These are phyloP conservation scores for Aphrocallistes beatrix DNA, from an alignment of 37 sponge, comb jelly and placozoan genomes.

Conservation along the genomic window DNA sequence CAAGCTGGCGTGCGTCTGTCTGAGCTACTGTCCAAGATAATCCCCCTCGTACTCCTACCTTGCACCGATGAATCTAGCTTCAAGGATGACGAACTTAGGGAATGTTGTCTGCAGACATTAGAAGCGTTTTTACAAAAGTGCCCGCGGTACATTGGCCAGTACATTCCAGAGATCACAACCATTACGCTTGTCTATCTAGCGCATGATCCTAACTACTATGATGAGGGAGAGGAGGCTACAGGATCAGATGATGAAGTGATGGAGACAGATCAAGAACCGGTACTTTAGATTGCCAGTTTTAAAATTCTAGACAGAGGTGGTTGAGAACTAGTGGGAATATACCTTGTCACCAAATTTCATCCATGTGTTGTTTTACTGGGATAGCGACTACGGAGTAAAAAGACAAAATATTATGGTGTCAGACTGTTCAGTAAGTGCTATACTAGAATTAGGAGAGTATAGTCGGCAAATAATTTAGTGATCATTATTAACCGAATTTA, in stretches of 20 bases:
- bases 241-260: conserved; percentile 19
- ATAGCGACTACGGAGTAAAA: too few relatives aligned
- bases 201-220: conserved; percentile 98
- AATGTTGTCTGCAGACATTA: conserved; percentile 81
- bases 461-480: too few relatives aligned
- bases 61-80: conserved; percentile 30
- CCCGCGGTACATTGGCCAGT: conserved; percentile 77
- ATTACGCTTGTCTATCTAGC: conserved; percentile 26
- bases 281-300: too few relatives aligned
- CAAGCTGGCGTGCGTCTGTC: conserved; percentile 83
- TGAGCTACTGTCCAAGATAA: conserved; percentile 42
- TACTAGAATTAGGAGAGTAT: too few relatives aligned
- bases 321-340: too few relatives aligned
- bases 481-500: too few relatives aligned
- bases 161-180: conserved; percentile 44
- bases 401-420: too few relatives aligned
- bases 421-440: too few relatives aligned
- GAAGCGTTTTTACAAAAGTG: conserved; percentile 73
- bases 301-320: too few relatives aligned
- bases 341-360: too few relatives aligned
- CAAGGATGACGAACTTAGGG: conserved; percentile 83
- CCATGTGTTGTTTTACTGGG: too few relatives aligned
- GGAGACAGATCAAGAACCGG: conserved; percentile 33
- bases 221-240: conserved; percentile 52
- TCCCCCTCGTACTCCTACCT: conserved; percentile 70